Conservation (phyloP, 2,113 vertebrate genomes). For the Tachycineta bicolor region DNA sequence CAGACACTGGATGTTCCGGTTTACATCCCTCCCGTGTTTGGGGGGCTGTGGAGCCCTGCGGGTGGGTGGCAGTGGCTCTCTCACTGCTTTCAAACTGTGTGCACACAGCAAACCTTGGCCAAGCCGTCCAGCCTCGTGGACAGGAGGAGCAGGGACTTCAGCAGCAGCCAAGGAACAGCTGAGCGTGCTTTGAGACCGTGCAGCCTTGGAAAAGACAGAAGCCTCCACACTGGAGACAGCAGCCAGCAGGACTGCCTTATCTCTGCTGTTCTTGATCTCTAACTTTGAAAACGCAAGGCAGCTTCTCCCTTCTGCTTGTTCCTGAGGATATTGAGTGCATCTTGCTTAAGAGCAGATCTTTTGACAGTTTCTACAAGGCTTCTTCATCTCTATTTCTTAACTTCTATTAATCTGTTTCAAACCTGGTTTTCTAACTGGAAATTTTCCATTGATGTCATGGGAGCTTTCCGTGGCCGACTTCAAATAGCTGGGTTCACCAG, state of each 20-base stretch:
- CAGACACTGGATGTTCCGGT: not conserved
- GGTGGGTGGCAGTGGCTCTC: not conserved
- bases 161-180: not conserved
- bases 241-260: not conserved
- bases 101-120: not conserved
- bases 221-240: not conserved
- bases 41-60: not conserved
- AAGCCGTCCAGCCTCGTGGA: not conserved
- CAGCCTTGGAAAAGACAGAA: not conserved
- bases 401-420: not conserved
- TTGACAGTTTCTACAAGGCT: not conserved
- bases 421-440: conserved; percentile 11
- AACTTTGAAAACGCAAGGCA: not conserved
- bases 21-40: rapidly evolving
- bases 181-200: not conserved
- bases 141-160: not conserved
- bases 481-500: not conserved
- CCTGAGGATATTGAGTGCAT: not conserved
- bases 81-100: not conserved
- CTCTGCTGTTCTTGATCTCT: rapidly evolving
- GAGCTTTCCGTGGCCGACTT: conserved; percentile 7
- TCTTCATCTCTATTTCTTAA: not conserved
- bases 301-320: not conserved
- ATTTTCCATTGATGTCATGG: conserved; percentile 35
- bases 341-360: not conserved